Percentiles rank a stretch among this genome's conserved stretches.
phyloP scores from a whole-genome alignment of 2,888 invertebrate species.

The Ennomos quercinarius region DNA sequence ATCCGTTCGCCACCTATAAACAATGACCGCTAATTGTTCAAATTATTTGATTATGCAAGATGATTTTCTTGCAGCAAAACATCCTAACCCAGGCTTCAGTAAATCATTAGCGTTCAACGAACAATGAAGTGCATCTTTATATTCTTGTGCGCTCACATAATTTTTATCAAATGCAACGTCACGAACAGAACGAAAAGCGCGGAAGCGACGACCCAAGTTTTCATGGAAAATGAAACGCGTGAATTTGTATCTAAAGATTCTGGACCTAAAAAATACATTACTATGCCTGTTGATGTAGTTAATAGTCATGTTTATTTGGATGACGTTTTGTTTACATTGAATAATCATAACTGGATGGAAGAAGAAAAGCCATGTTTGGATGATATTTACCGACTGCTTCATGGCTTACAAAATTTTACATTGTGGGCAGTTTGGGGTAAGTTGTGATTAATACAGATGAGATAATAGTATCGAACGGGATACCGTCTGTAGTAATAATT shows the following conservation, averaged over 20 bases:
- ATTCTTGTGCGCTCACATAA: conserved; percentile 30
- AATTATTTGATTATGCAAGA: conserved; percentile 54
- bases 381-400: conserved; percentile 63
- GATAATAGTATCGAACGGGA: no score
- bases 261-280: conserved; percentile 41
- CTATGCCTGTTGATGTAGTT: conserved; percentile 41
- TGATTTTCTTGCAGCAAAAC: conserved; percentile 57
- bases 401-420: conserved; percentile 79
- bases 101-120: conserved; percentile 30
- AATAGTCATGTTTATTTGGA: conserved; percentile 67
- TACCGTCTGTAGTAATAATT: no score
- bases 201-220: conserved; percentile 29
- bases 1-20: background rate
- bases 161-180: conserved; percentile 45
- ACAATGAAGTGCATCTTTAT: conserved; percentile 52
- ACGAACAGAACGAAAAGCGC: conserved; percentile 42
- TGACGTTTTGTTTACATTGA: conserved; percentile 69
- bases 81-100: conserved; percentile 52
- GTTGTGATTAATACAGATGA: conserved; percentile 42
- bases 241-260: conserved; percentile 27
- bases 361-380: conserved; percentile 68
- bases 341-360: conserved; percentile 66
- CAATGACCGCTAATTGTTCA: conserved; percentile 10
- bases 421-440: conserved; percentile 86
- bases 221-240: conserved; percentile 35